A percentile compares a stretch with the other conserved stretches of the same genome.
phyloP scores from a whole-genome alignment of 1,140 invertebrate species.

The Oedothorax gibbosus region DNA sequence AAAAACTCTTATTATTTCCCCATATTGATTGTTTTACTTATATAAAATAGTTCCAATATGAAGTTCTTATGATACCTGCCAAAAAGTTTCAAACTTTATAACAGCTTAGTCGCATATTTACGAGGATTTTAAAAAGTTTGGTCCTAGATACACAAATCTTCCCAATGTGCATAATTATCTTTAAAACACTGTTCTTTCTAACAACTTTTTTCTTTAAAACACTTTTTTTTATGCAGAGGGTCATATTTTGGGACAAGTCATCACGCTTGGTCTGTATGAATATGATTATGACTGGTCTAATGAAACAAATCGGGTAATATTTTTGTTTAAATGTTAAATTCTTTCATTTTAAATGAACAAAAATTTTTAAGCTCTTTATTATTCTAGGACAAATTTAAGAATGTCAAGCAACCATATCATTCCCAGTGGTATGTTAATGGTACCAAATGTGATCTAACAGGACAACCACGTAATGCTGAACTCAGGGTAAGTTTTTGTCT shows the following conservation, averaged over 20 bases:
- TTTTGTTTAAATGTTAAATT: neutral
- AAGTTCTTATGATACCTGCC: neutral
- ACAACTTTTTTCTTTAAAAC: neutral
- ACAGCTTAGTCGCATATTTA: neutral
- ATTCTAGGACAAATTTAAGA: conserved; percentile 53
- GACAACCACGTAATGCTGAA: conserved; percentile 68
- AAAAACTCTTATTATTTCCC: no score
- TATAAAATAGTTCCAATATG: neutral
- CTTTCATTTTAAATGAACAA: no score
- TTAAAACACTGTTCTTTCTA: neutral
- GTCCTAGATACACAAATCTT: no score
- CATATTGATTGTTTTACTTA: no score
- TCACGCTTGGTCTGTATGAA: conserved; percentile 70
- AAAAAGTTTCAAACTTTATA: neutral
- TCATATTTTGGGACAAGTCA: conserved; percentile 68
- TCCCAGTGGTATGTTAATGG: conserved; percentile 71
- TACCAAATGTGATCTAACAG: conserved; percentile 71
- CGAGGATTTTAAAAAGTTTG: no score
- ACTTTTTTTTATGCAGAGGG: conserved; percentile 67
- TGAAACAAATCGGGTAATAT: conserved; percentile 63
- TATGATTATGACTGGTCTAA: conserved; percentile 71
- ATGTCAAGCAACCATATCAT: conserved; percentile 67
- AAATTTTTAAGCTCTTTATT: neutral
- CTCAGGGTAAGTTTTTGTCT: conserved; percentile 68
- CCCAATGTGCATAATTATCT: neutral